Percentiles rank a stretch among this genome's conserved stretches.
These are phyloP conservation scores for Chaetodon trifascialis DNA, from an alignment of 2,113 vertebrate species.

Conservation along the genomic window DNA sequence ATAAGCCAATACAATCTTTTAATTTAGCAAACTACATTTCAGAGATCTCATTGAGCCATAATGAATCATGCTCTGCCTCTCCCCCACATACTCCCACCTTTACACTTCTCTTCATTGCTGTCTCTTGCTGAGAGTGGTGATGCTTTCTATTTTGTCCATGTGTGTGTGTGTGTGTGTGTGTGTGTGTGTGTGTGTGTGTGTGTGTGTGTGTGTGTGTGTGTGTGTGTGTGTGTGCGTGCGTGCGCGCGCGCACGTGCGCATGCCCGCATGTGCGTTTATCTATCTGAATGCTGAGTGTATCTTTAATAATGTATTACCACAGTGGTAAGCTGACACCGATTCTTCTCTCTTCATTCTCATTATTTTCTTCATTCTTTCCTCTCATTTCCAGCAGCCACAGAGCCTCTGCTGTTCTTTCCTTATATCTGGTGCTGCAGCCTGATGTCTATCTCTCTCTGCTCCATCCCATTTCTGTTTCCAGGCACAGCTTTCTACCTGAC, in stretches of 20 bases:
- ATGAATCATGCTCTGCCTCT: constrained; percentile 56
- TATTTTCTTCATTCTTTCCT: constrained; percentile 23
- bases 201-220: constrained; percentile 31
- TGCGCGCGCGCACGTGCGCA: no score
- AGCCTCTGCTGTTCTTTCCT: constrained; percentile 5
- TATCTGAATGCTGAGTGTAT: constrained; percentile 19
- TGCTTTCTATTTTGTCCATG: constrained; percentile 36
- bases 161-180: constrained; percentile 36
- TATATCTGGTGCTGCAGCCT: constrained; percentile 3
- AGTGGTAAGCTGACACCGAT: constrained; percentile 49
- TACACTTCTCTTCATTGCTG: constrained; percentile 38
- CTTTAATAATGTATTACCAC: constrained; percentile 70
- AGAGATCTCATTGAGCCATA: constrained; percentile 35
- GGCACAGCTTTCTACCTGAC: constrained; percentile 22
- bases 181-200: constrained; percentile 33
- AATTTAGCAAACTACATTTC: constrained; percentile 33
- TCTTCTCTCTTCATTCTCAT: constrained; percentile 28
- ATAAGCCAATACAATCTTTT: constrained; percentile 10
- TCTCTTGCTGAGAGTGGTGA: not conserved
- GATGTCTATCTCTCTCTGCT: constrained; percentile 27
- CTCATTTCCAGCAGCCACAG: not conserved
- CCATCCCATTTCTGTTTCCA: constrained; percentile 15
- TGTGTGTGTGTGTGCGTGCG: constrained; percentile 36
- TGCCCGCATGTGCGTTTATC: constrained; percentile 21
- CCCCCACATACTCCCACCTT: constrained; percentile 41